Evolutionary conservation across 2,888 invertebrate species (phyloP), one percentile per base, ranked within the genome.

Genomic region (Agonopterix alstromeriana): DNA sequence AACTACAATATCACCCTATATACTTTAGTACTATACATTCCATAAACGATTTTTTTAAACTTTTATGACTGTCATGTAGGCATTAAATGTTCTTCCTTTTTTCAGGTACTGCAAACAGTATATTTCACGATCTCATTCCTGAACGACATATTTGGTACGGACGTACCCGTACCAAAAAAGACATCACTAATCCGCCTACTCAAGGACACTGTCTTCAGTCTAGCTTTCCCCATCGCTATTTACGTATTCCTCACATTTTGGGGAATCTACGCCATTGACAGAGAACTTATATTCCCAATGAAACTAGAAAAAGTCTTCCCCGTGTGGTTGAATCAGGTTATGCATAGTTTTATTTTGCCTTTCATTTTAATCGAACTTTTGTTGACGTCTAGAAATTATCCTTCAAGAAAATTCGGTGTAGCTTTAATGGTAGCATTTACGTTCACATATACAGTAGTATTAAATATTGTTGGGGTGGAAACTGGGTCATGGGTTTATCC

Each of bases 401-500:
- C 97, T 0, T 79, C 88, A 1, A 90, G 93, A 56, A 90, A 81
- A 46, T 73, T 86, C 10, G 95, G 95, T 0, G 60, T 94, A 1
- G 58, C 78, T 2, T 85, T 92, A 1, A 80, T 93, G 2, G 51
- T 84, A 8, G 51, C 71, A 0, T 93, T 96, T 62, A 91, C 92
- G 80, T 53, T 90, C 0, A 58, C 80, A 9, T 97, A 97, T 67
- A 74, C 94, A 36, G 57, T 90, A 2, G 97, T 95, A 94, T 82
- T 95, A 43, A 92, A 93, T 62, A 74, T 92, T 35, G 90, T 95
- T 14, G 92, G 93, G 67, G 81, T 89, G 45, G 90, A 90, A 56
- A 92, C 93, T 10, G 93, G 94, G 41, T 82, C 93, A 42, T 98
- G 98, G 97, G 95, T 96, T 0, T 98, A 98, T 73, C 98, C 98